Evolutionary conservation across 2,797 vertebrate genomes (phyloP), one percentile per base, ranked within the genome.

Genomic region (Enteromius afrohamiltoni): DNA sequence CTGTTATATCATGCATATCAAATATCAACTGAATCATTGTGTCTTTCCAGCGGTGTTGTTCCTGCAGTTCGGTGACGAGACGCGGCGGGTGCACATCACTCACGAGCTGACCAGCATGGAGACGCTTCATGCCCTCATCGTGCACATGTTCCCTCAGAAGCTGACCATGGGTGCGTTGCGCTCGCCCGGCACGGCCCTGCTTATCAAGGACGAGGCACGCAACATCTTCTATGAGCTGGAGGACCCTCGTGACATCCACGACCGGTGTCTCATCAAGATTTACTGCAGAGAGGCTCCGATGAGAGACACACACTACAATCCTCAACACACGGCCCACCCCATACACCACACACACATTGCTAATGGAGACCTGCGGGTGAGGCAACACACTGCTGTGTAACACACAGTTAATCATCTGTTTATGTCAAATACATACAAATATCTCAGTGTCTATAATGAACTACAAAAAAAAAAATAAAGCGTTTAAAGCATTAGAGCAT

Each of bases 111-210:
- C 96, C 93, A 97, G 97, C 94, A 95, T 99, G 96, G 98, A 99
- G 89, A 99, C 97, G 4, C 95, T 99, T 89, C 96, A 98, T 80
- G 97, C 98, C 7, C 97, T 99, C 90, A 97, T 99, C 1, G 97
- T 97, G 62, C 98, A 99, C 95, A 98, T 99, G 96, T 99, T 99
- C 94, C 98, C 98, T 62, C 98, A 99, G 94, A 97, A 98, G 90
- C 96, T 99, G 91, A 99, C 96, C 87, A 97, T 98, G 97, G 97
- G 96, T 70, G 86, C 73, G 0, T 62, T 90, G 81, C 95, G 94
- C 87, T 98, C 97, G 19, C 97, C 97, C 87, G 97, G 95, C 94
- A 99, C 97, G 0, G 97, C 98, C 86, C 96, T 99, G 92, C 95
- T 99, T 90, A 99, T 99, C 93, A 99, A 99, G 90, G 98, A 99